Conservation (phyloP, 1,140 invertebrate genomes). For the Drosophila bocki region DNA sequence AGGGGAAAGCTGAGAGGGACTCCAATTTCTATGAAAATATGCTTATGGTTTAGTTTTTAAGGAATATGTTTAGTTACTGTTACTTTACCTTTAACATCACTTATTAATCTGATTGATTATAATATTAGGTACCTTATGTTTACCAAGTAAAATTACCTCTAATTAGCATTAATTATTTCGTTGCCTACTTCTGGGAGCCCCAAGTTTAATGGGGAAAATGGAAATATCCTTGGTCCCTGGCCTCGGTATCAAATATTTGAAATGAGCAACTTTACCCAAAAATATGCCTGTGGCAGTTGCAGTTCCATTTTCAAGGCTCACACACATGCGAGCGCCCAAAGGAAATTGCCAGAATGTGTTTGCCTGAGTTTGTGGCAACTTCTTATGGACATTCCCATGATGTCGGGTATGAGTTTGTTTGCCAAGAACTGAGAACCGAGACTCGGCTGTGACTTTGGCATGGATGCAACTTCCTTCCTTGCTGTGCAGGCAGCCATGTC, state of each 20-base stretch:
- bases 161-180: background rate
- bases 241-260: slow-evolving; percentile 8
- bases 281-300: slow-evolving; percentile 35
- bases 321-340: slow-evolving; percentile 6
- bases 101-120: background rate
- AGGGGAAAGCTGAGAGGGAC: background rate
- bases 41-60: background rate
- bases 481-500: slow-evolving; percentile 22
- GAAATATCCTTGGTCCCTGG: background rate
- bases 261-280: slow-evolving; percentile 11
- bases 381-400: slow-evolving; percentile 59
- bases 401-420: slow-evolving; percentile 46
- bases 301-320: slow-evolving; percentile 32
- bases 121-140: background rate
- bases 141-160: background rate
- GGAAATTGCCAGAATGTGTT: slow-evolving; percentile 22
- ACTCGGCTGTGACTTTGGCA: slow-evolving; percentile 39
- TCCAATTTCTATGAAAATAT: background rate
- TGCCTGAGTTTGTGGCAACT: slow-evolving; percentile 14
- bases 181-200: slow-evolving; percentile 14
- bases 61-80: too few relatives aligned
- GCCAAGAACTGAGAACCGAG: slow-evolving; percentile 19
- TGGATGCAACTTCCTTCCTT: slow-evolving; percentile 35
- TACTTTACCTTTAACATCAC: background rate
- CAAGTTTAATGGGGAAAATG: too few relatives aligned